These are phyloP conservation scores for Sebastes matsubarae DNA, from an alignment of 2,797 vertebrate genomes.

Conservation along the genomic window DNA sequence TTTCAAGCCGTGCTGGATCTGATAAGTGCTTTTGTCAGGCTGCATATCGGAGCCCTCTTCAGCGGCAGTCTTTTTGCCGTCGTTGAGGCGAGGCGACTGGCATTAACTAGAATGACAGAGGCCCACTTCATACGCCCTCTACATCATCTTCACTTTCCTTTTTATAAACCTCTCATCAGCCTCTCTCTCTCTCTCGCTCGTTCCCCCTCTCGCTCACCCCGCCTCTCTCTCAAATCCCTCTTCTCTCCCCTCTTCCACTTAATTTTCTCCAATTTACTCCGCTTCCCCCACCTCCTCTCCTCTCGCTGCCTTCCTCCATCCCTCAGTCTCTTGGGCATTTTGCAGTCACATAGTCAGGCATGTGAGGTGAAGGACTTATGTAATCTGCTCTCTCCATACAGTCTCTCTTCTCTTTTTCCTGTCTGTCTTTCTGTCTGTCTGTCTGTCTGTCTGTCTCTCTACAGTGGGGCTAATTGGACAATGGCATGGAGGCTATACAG, in stretches of 20 bases:
- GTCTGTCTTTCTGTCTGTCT: not conserved
- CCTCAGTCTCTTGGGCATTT: conserved; percentile 69
- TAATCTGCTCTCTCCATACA: conserved; percentile 68
- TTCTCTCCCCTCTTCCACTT: conserved; percentile 66
- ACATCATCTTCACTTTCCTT: conserved; percentile 72
- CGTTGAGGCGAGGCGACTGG: conserved; percentile 45
- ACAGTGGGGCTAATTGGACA: conserved; percentile 29
- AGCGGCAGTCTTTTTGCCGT: conserved; percentile 40
- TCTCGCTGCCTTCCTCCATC: conserved; percentile 50
- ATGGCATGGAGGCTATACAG: not conserved
- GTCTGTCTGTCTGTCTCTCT: conserved; percentile 15
- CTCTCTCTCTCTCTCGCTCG: conserved; percentile 1
- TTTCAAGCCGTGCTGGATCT: conserved; percentile 48
- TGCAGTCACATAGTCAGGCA: conserved; percentile 81
- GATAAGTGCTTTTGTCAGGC: conserved; percentile 66
- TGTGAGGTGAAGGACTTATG: conserved; percentile 82
- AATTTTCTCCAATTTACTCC: conserved; percentile 78
- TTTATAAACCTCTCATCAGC: conserved; percentile 74
- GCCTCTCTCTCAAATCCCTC: conserved; percentile 57
- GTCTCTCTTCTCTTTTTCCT: conserved; percentile 30
- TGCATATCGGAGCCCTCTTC: conserved; percentile 56
- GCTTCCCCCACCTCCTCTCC: conserved; percentile 45
- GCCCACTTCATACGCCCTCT: conserved; percentile 67
- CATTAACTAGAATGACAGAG: conserved; percentile 67
- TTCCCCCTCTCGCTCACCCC: conserved; percentile 20